phyloP scores from a whole-genome alignment of 2,888 invertebrate genomes.

The Leptopilina syphax region DNA sequence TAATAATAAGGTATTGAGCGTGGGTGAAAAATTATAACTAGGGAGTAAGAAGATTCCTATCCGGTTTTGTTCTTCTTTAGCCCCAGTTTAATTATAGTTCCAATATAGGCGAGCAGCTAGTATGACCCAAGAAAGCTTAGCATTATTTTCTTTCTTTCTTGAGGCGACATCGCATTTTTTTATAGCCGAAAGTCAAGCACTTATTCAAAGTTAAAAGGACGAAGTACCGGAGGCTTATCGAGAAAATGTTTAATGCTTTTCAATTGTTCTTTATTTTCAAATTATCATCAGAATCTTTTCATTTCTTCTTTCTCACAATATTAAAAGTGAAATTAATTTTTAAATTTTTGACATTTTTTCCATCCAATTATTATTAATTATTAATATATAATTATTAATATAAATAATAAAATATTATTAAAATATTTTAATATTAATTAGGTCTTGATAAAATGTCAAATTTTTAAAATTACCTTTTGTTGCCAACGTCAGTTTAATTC shows the following conservation, averaged over 20 bases:
- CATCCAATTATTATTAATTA: too few relatives aligned
- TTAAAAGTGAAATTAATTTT: too few relatives aligned
- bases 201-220: slow-evolving; percentile 37
- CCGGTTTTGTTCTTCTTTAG: neutral
- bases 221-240: neutral
- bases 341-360: too few relatives aligned
- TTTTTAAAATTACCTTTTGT: too few relatives aligned
- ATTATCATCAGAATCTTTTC: too few relatives aligned
- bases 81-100: slow-evolving; percentile 17
- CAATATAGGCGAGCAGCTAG: slow-evolving; percentile 47
- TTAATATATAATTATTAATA: too few relatives aligned
- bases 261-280: neutral
- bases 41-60: slow-evolving; percentile 27
- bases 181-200: slow-evolving; percentile 56
- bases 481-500: too few relatives aligned
- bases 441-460: too few relatives aligned
- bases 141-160: slow-evolving; percentile 59
- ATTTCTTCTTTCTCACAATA: too few relatives aligned
- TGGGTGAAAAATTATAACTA: slow-evolving; percentile 27
- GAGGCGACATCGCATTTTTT: slow-evolving; percentile 59
- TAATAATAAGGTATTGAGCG: slow-evolving; percentile 24
- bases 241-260: neutral
- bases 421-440: too few relatives aligned
- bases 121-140: slow-evolving; percentile 53
- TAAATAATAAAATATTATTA: too few relatives aligned